Percentiles rank a stretch among this genome's conserved stretches.
Conservation (phyloP, 2,797 vertebrate genomes). For the Silurus aristotelis region DNA sequence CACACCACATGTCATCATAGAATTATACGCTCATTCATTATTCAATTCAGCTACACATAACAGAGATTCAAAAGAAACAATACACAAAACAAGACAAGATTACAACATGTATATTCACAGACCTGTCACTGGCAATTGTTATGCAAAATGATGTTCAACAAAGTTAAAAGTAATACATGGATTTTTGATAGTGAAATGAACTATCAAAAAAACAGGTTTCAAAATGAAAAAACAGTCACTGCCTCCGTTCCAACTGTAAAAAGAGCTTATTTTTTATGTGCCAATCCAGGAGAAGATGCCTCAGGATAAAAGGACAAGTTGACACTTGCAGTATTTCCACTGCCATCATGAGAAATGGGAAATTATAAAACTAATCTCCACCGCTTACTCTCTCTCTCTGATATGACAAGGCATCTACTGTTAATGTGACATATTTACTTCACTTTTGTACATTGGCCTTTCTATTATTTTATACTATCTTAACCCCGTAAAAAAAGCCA, state of each 20-base stretch:
- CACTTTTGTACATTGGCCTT: background rate
- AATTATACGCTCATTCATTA: background rate
- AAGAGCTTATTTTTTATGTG: background rate
- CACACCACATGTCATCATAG: background rate
- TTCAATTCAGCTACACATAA: background rate
- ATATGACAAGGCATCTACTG: background rate
- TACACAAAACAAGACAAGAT: background rate
- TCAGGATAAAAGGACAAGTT: background rate
- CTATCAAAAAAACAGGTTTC: constrained; percentile 1
- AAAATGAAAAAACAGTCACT: background rate
- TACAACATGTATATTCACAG: background rate
- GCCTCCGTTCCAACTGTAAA: background rate
- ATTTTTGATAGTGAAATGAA: background rate
- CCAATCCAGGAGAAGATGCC: background rate
- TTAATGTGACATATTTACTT: background rate
- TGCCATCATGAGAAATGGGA: constrained; percentile 1
- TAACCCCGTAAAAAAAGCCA: background rate
- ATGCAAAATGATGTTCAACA: background rate
- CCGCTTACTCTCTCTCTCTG: background rate
- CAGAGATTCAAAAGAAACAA: background rate
- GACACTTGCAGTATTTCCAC: background rate
- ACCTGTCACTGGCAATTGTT: background rate
- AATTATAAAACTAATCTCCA: background rate
- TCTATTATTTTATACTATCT: background rate
- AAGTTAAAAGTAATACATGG: background rate